Evolutionary conservation across 1,140 invertebrate species (phyloP).

Genomic region (Drosophila pseudoobscura): DNA sequence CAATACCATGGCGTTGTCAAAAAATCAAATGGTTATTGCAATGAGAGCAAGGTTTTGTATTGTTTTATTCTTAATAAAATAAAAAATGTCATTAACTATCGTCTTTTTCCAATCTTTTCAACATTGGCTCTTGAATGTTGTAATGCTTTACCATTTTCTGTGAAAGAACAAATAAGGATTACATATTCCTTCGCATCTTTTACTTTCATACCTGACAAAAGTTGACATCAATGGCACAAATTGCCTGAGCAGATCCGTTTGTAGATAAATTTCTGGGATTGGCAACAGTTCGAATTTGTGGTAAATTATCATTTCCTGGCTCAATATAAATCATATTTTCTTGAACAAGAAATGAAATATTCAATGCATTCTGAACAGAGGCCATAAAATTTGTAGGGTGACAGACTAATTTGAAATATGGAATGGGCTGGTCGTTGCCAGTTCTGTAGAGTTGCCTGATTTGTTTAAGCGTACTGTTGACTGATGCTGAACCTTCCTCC

Average conservation of each 20-base stretch:
- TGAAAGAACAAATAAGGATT: conserved; percentile 6
- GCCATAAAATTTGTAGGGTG: conserved; percentile 68
- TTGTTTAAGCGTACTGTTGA: conserved; percentile 46
- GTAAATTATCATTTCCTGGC: conserved; percentile 50
- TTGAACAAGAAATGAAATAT: conserved; percentile 62
- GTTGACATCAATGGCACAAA: conserved; percentile 51
- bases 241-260: conserved; percentile 35
- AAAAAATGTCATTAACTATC: not conserved
- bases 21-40: too few species aligned
- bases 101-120: conserved; percentile 36
- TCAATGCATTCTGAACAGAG: conserved; percentile 64
- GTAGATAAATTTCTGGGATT: not conserved
- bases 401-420: conserved; percentile 68
- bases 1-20: too few species aligned
- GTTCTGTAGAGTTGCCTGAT: conserved; percentile 45
- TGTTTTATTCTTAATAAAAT: not conserved
- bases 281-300: conserved; percentile 36
- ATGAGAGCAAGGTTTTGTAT: too few species aligned
- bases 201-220: conserved; percentile 49
- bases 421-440: conserved; percentile 52
- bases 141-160: conserved; percentile 55
- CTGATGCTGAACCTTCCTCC: conserved; percentile 58
- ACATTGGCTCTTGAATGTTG: conserved; percentile 46
- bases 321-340: conserved; percentile 54
- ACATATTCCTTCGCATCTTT: not conserved